Percentiles rank a stretch among this genome's conserved stretches.
Conservation (phyloP, 2,797 vertebrate species). For the Myripristis jacobus region DNA sequence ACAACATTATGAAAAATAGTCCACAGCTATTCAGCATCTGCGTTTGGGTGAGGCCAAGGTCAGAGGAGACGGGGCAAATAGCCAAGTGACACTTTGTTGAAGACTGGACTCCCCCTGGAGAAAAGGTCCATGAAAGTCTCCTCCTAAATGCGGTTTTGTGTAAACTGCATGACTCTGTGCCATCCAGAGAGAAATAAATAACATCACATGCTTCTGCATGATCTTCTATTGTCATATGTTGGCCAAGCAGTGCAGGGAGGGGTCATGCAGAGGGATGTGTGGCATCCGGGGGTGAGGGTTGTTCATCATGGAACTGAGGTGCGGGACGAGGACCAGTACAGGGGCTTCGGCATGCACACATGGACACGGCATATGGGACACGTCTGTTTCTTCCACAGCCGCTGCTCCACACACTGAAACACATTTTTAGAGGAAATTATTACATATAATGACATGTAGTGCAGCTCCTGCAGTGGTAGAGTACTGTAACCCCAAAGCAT, state of each 20-base stretch:
- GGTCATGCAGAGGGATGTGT: not conserved
- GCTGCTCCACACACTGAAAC: slow-evolving; percentile 78
- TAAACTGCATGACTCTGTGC: not conserved
- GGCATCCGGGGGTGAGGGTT: slow-evolving; percentile 23
- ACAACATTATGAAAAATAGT: no score
- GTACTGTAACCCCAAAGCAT: not conserved
- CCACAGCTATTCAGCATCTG: no score
- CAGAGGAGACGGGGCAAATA: no score
- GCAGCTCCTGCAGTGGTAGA: not conserved
- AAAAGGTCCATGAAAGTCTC: not conserved
- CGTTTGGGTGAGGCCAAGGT: no score
- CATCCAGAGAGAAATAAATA: not conserved
- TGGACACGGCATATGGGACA: slow-evolving; percentile 64
- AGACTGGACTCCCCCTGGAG: not conserved
- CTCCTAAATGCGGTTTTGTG: no score
- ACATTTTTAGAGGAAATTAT: slow-evolving; percentile 49
- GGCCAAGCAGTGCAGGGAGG: not conserved
- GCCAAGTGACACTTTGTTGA: no score
- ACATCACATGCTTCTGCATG: not conserved
- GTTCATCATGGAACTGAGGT: slow-evolving; percentile 70
- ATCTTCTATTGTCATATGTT: no score
- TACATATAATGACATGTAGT: not conserved
- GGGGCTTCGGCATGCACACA: slow-evolving; percentile 62
- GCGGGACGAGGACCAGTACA: slow-evolving; percentile 69
- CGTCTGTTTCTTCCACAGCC: slow-evolving; percentile 73